Base-by-base conservation (phyloP, 2,113 vertebrate species). In the Solea senegalensis region DNA sequence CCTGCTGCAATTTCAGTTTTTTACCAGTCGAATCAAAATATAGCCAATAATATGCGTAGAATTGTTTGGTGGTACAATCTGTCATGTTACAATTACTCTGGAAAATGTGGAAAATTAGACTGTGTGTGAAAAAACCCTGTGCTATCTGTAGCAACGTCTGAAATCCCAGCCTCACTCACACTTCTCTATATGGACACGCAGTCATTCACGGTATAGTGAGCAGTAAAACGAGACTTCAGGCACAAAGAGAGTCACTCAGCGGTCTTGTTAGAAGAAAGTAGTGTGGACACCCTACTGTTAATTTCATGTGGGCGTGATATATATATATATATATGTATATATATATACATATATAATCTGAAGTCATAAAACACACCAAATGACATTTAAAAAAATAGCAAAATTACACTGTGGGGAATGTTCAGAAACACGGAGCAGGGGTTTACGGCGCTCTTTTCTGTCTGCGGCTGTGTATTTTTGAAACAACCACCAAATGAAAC, bases 21-120 rank as follows among this genome's bases (percentile, higher is more conserved):
- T 43, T 52, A 50, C 75, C n/a, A 40, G 45, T 66, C 81, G 58
- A 51, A 46, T 57, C 65, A 26, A 63, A 56, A 65, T 57, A 50
- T 41, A 55, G 45, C 46, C 6, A 8, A 8, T 34, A 56, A 8
- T 21, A 14, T 57, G 14, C 16, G 34, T 9, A 46, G 9, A 11
- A 12, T 13, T 13, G 4, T 46, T 46, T 46, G 3, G 11, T 46
- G 45, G 28, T 41, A 54, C 13, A 43, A 56, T 49, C 6, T 55
- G 55, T 43, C 10, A 63, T 21, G 55, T 62, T 34, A 34, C 5
- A 34, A 34, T 34, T 34, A 3, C 5, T 34, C 5, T 34, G 5
- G 2, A 34, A 41, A 60, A 58, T 13, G 15, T 28, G 16, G 27
- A 44, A 16, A 54, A 74, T 45, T 8, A 45, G 8, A 57, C 28